A percentile compares a stretch with the other conserved stretches of the same genome.
Conservation (phyloP, 2,113 vertebrate genomes). For the Pedetes capensis region DNA sequence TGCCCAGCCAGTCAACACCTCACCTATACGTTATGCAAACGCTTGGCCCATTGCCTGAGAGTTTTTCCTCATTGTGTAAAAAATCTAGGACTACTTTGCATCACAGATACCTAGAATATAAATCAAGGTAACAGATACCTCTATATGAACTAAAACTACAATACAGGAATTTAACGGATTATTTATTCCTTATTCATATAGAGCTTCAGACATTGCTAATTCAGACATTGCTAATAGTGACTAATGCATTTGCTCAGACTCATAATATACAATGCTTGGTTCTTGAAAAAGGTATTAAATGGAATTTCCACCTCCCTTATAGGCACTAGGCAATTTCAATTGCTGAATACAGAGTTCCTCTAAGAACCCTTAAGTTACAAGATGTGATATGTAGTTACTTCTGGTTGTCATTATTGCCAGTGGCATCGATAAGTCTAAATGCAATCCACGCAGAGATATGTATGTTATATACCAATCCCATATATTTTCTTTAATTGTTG, state of each 20-base stretch:
- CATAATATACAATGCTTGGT: not conserved
- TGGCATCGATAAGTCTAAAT: not conserved
- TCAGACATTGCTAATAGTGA: not conserved
- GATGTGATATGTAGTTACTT: not conserved
- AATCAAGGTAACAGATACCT: not conserved
- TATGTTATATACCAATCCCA: not conserved
- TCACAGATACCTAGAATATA: not conserved
- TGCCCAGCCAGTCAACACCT: not conserved
- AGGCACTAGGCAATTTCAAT: not conserved
- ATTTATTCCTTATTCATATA: not conserved
- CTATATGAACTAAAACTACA: not conserved
- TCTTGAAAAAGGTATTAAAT: not conserved
- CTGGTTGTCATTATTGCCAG: not conserved
- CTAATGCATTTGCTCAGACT: not conserved
- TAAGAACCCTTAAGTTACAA: not conserved
- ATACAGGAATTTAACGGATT: not conserved
- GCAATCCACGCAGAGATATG: not conserved
- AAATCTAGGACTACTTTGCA: not conserved
- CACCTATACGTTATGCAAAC: not conserved
- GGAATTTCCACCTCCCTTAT: not conserved
- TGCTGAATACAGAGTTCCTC: not conserved
- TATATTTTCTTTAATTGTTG: not conserved
- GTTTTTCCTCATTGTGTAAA: not conserved
- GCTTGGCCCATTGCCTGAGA: not conserved
- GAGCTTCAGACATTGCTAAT: not conserved